Percentiles rank a stretch among this genome's conserved stretches.
Conservation (phyloP, 1,140 invertebrate species). For the Diploscapter pachys region DNA sequence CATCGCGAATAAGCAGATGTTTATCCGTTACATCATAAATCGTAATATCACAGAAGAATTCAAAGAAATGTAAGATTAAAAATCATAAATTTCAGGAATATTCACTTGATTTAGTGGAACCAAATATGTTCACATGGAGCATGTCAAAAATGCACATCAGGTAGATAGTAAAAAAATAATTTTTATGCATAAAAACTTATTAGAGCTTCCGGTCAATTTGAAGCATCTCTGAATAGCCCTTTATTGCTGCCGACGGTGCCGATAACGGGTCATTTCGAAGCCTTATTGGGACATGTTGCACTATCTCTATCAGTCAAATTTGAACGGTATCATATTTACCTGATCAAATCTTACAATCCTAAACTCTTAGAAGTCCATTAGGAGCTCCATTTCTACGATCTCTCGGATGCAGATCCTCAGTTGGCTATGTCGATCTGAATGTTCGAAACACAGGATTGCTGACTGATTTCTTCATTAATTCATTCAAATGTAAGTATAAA, state of each 20-base stretch:
- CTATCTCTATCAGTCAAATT: conserved; percentile 54
- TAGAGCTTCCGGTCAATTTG: conserved; percentile 53
- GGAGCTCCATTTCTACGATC: conserved; percentile 55
- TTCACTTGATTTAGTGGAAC: conserved; percentile 48
- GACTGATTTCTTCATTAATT: conserved; percentile 58
- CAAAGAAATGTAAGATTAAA: no score
- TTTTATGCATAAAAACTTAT: conserved; percentile 7
- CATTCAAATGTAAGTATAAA: conserved; percentile 48
- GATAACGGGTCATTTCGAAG: conserved; percentile 53
- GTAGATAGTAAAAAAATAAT: conserved; percentile 11
- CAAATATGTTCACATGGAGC: conserved; percentile 56
- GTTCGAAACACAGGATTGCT: conserved; percentile 58
- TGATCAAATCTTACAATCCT: background rate
- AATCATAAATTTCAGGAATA: conserved; percentile 36
- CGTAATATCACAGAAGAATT: no score
- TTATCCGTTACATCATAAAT: no score
- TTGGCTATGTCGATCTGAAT: conserved; percentile 58
- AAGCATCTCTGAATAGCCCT: conserved; percentile 51
- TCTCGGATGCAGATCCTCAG: conserved; percentile 46
- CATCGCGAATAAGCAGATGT: no score
- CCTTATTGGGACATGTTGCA: conserved; percentile 52
- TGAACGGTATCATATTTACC: conserved; percentile 42
- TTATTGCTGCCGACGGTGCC: conserved; percentile 56
- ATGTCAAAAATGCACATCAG: conserved; percentile 58
- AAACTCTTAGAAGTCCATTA: conserved; percentile 44